Evolutionary conservation across 1,140 invertebrate genomes (phyloP).

Genomic region (Caenorhabditis remanei): DNA sequence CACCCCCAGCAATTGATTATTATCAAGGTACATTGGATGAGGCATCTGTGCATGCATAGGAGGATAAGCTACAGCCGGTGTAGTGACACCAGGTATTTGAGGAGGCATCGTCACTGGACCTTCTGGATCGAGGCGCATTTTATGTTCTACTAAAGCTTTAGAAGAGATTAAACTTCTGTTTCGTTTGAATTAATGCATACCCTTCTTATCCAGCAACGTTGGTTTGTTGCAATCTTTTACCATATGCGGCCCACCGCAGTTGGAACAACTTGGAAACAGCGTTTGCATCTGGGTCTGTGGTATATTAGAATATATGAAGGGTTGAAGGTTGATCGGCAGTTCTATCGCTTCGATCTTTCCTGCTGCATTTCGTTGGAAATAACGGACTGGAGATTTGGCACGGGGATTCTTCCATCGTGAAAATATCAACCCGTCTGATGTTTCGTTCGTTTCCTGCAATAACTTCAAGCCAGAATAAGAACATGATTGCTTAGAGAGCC

Average conservation of each 20-base stretch:
- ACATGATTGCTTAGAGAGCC: too few species aligned
- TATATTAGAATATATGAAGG: not conserved
- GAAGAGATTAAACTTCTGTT: not conserved
- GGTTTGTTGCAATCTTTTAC: not conserved
- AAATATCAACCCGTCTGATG: constrained; percentile 30
- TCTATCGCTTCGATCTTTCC: not conserved
- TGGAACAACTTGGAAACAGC: constrained; percentile 25
- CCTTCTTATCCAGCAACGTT: constrained; percentile 1
- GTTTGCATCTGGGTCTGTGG: not conserved
- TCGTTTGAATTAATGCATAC: not conserved
- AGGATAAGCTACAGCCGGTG: not conserved
- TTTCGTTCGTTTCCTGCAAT: not conserved
- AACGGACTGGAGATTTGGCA: constrained; percentile 17
- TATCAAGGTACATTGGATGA: not conserved
- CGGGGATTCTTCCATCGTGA: constrained; percentile 34
- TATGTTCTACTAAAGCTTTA: constrained; percentile 22
- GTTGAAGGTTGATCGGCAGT: not conserved
- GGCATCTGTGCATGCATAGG: not conserved
- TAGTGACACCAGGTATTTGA: not conserved
- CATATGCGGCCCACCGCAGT: not conserved
- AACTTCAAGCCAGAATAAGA: not conserved
- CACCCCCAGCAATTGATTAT: not conserved
- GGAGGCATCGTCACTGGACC: not conserved
- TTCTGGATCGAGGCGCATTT: not conserved
- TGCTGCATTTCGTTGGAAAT: not conserved